phyloP scores from a whole-genome alignment of 2,113 vertebrate species.

The Lepisosteus osseus region DNA sequence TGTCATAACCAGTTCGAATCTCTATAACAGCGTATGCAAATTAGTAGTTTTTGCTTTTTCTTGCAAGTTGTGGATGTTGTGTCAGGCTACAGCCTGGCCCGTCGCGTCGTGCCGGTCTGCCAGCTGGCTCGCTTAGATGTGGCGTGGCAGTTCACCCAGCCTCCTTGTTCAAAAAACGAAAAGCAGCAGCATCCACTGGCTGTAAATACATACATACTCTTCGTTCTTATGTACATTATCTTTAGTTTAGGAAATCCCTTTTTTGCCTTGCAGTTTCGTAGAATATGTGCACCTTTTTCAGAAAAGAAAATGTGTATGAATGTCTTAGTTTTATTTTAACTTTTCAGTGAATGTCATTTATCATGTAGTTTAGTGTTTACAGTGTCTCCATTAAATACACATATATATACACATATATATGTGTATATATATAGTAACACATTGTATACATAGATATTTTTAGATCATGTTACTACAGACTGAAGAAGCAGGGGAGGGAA shows the following conservation, averaged over 20 bases:
- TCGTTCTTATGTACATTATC: constrained; percentile 15
- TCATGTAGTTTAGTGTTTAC: constrained; percentile 24
- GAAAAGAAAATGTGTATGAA: constrained; percentile 18
- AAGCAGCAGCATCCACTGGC: constrained; percentile 13
- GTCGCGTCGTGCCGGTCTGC: no score
- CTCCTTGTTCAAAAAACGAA: not conserved
- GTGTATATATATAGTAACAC: constrained; percentile 9
- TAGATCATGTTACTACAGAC: constrained; percentile 18
- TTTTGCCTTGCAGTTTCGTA: constrained; percentile 30
- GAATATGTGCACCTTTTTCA: constrained; percentile 29
- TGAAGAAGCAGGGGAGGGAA: constrained; percentile 9
- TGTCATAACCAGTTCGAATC: no score
- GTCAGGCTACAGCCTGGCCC: no score
- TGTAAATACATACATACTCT: constrained; percentile 28
- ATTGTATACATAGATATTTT: constrained; percentile 27
- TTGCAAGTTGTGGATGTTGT: no score
- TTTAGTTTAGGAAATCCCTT: constrained; percentile 18
- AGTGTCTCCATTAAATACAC: constrained; percentile 15
- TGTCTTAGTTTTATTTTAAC: constrained; percentile 19
- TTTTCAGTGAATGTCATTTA: constrained; percentile 23
- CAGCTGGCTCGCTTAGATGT: not conserved
- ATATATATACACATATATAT: not conserved
- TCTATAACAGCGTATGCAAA: no score
- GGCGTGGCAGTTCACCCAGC: not conserved
- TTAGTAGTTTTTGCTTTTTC: no score